These are phyloP conservation scores for Hemistola chrysoprasaria DNA, from an alignment of 2,888 invertebrate species.

Conservation along the genomic window DNA sequence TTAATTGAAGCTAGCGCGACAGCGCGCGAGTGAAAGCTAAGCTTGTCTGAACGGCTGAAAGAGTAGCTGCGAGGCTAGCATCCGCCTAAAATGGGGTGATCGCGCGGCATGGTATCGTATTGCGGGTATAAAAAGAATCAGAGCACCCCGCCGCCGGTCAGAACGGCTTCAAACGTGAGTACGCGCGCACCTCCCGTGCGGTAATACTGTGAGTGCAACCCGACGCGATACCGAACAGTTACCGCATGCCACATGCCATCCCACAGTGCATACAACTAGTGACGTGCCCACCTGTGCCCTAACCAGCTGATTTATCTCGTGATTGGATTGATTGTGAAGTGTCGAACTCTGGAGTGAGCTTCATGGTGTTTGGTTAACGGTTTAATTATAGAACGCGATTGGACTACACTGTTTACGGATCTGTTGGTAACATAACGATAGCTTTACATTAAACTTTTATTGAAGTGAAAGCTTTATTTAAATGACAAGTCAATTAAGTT, in stretches of 20 bases:
- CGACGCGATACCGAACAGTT: conserved; percentile 46
- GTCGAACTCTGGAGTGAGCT: conserved; percentile 40
- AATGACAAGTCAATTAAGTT: not conserved
- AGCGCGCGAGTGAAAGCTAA: conserved; percentile 72
- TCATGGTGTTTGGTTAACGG: conserved; percentile 56
- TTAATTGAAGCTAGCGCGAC: conserved; percentile 29
- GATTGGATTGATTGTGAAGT: conserved; percentile 73
- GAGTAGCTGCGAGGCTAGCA: conserved; percentile 67
- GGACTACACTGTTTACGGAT: conserved; percentile 34
- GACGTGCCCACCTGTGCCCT: conserved; percentile 39
- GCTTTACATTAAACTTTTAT: conserved; percentile 1
- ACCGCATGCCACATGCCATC: conserved; percentile 37
- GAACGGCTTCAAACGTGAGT: conserved; percentile 99
- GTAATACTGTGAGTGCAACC: conserved; percentile 56
- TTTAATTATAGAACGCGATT: conserved; percentile 36
- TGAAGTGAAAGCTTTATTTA: not conserved
- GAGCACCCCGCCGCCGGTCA: conserved; percentile 90
- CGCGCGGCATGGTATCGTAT: conserved; percentile 85
- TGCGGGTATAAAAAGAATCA: conserved; percentile 90
- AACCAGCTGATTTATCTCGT: conserved; percentile 38
- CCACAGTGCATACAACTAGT: conserved; percentile 36
- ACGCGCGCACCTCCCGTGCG: conserved; percentile 63
- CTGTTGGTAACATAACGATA: conserved; percentile 22
- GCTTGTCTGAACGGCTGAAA: conserved; percentile 63
- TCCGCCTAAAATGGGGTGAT: conserved; percentile 82